These are phyloP conservation scores for Merluccius polli DNA, from an alignment of 2,797 vertebrate species.

Conservation along the genomic window DNA sequence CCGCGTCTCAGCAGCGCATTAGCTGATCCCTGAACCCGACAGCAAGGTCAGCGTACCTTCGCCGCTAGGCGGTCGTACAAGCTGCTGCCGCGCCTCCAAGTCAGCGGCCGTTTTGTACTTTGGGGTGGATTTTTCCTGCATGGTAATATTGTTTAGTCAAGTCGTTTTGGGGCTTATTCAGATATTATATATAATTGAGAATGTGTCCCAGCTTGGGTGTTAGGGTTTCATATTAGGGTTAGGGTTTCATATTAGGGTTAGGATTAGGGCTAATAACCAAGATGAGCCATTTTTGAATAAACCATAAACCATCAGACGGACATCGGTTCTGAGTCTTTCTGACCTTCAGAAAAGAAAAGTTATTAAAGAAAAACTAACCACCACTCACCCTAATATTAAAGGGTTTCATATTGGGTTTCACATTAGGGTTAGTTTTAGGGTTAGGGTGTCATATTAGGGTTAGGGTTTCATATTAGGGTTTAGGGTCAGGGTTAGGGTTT, in stretches of 20 bases:
- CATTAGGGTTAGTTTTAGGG: too few relatives aligned
- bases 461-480: neutral
- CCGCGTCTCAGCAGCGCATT: constrained; percentile 52
- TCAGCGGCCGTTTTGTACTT: neutral
- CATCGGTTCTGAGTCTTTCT: too few relatives aligned
- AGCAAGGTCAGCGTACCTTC: constrained; percentile 33
- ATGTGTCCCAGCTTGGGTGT: neutral
- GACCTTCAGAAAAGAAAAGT: too few relatives aligned
- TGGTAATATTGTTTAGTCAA: neutral
- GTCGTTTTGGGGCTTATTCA: neutral
- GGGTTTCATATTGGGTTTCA: neutral
- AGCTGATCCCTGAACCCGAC: constrained; percentile 54
- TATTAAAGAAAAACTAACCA: too few relatives aligned
- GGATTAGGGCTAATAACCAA: too few relatives aligned
- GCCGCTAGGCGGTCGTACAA: constrained; percentile 32
- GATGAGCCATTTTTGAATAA: too few relatives aligned
- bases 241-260: neutral
- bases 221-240: neutral
- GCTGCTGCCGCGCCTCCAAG: constrained; percentile 1
- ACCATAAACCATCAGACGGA: too few relatives aligned
- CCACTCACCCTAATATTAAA: too few relatives aligned
- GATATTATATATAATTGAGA: neutral
- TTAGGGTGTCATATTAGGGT: neutral
- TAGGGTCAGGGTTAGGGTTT: neutral
- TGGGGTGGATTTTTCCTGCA: neutral